Evolutionary conservation across 2,888 invertebrate genomes (phyloP).

Genomic region (Dermolepida albohirtum): DNA sequence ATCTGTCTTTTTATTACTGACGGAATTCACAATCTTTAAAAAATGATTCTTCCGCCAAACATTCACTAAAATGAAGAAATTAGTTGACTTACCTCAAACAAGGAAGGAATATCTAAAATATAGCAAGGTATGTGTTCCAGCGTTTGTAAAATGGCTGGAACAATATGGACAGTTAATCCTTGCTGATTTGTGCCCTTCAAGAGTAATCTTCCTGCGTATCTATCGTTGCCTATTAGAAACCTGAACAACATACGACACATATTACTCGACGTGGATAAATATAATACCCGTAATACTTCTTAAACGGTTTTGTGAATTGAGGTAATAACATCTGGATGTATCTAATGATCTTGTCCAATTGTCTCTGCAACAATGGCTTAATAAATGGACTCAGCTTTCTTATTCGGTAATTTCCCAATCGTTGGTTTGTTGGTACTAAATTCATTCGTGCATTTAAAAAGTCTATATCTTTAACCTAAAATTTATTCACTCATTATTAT

Average conservation of each 20-base stretch:
- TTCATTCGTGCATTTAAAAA: slow-evolving; percentile 58
- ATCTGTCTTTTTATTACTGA: too few relatives aligned
- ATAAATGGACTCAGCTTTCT: slow-evolving; percentile 57
- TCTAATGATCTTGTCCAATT: slow-evolving; percentile 56
- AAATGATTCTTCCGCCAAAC: too few relatives aligned
- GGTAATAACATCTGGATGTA: slow-evolving; percentile 58
- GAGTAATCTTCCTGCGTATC: slow-evolving; percentile 60
- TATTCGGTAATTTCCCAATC: slow-evolving; percentile 54
- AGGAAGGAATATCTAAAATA: slow-evolving; percentile 62
- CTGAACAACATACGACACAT: slow-evolving; percentile 46
- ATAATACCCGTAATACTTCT: slow-evolving; percentile 50
- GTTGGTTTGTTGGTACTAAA: slow-evolving; percentile 58
- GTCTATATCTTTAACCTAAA: slow-evolving; percentile 61
- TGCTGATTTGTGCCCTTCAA: slow-evolving; percentile 58
- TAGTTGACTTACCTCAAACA: slow-evolving; percentile 49
- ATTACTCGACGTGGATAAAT: not conserved
- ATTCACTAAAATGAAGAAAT: too few relatives aligned
- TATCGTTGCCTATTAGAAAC: slow-evolving; percentile 56
- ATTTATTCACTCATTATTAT: not conserved
- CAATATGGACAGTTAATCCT: slow-evolving; percentile 72
- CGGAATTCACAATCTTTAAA: too few relatives aligned
- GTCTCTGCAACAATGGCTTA: slow-evolving; percentile 58
- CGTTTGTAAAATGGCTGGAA: slow-evolving; percentile 71
- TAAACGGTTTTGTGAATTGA: slow-evolving; percentile 58
- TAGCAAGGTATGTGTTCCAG: slow-evolving; percentile 68